Conservation (phyloP, 2,888 invertebrate genomes). For the Drosophila fulvimacula region DNA sequence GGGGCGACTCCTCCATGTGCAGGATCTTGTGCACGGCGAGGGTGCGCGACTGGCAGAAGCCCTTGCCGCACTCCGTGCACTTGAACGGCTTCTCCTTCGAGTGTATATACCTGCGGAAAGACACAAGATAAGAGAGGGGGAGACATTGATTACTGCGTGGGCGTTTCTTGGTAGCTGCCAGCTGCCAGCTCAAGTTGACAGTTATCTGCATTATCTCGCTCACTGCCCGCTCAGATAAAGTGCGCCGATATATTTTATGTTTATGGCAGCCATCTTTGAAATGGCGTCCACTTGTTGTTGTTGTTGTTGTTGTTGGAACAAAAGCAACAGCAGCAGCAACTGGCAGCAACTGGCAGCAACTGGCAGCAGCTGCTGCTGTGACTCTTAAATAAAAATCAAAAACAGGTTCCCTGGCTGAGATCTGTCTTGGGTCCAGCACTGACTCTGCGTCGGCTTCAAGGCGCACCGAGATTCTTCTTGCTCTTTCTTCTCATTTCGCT, state of each 20-base stretch:
- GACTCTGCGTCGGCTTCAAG: conserved; percentile 44
- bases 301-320: conserved; percentile 21
- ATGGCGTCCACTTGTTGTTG: conserved; percentile 77
- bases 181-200: conserved; percentile 57
- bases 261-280: conserved; percentile 79
- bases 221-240: conserved; percentile 54
- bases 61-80: conserved; percentile 97
- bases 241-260: conserved; percentile 72
- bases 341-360: conserved; percentile 27
- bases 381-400: conserved; percentile 24
- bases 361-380: conserved; percentile 29
- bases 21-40: conserved; percentile 97
- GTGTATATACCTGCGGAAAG: conserved; percentile 93
- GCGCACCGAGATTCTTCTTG: conserved; percentile 71
- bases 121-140: background rate
- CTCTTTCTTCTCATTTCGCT: conserved; percentile 12
- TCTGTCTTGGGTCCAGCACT: conserved; percentile 20
- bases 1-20: conserved; percentile 96
- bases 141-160: conserved; percentile 34
- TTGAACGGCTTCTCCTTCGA: conserved; percentile 99
- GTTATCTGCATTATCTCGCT: conserved; percentile 52
- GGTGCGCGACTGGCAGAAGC: conserved; percentile 98
- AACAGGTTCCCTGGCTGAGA: conserved; percentile 51
- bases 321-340: conserved; percentile 43
- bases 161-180: conserved; percentile 41